Evolutionary conservation across 2,797 vertebrate species (phyloP).

Genomic region (Setipinna tenuifilis): DNA sequence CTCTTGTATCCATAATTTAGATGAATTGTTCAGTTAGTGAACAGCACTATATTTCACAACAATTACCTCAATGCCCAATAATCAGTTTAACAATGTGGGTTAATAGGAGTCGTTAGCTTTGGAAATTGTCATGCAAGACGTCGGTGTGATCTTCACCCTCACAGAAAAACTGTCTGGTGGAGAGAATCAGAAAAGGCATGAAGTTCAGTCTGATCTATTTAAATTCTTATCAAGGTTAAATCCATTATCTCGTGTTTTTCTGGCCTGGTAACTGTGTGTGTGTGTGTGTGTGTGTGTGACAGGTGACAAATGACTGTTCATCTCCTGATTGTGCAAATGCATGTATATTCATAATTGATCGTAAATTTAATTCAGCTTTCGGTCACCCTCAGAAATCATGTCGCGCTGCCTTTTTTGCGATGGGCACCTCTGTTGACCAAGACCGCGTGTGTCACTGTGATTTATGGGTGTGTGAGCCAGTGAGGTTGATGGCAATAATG

Average conservation of each 20-base stretch:
- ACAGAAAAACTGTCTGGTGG: background rate
- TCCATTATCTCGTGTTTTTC: background rate
- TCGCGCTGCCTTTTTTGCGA: background rate
- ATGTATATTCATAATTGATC: conserved; percentile 22
- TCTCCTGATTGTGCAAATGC: conserved; percentile 10
- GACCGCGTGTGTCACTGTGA: background rate
- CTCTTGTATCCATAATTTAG: background rate
- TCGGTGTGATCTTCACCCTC: background rate
- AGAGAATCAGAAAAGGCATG: background rate
- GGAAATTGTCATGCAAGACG: background rate
- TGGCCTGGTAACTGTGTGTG: background rate
- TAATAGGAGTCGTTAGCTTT: background rate
- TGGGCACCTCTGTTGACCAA: background rate
- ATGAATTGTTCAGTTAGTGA: background rate
- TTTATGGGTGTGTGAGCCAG: background rate
- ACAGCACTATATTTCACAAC: background rate
- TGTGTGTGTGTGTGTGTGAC: background rate
- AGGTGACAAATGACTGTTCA: conserved; percentile 7
- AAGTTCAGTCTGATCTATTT: background rate
- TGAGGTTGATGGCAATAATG: conserved; percentile 1
- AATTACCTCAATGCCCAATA: background rate
- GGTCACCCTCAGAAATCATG: background rate
- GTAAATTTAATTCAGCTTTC: background rate
- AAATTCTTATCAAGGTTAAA: background rate
- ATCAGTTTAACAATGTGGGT: background rate